phyloP scores from a whole-genome alignment of 92 coral and sea anemone genomes.

The Heliopora coerulea region DNA sequence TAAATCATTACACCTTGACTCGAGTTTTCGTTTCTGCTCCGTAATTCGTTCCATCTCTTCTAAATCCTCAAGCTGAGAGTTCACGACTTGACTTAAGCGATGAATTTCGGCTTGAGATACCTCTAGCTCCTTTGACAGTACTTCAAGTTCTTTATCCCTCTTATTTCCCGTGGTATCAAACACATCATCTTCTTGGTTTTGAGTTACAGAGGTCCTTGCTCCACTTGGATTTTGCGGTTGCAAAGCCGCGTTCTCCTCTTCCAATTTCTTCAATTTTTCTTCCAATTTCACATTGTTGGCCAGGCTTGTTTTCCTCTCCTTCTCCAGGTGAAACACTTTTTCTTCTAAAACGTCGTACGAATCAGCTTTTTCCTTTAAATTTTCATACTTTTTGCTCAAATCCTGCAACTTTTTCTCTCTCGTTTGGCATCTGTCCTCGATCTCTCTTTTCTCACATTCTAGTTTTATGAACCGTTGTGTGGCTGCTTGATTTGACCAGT shows the following conservation, averaged over 20 bases:
- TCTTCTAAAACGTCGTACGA: conserved; percentile 81
- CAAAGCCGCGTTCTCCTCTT: conserved; percentile 45
- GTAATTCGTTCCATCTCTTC: conserved; percentile 34
- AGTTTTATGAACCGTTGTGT: conserved; percentile 59
- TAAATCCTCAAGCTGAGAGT: conserved; percentile 29
- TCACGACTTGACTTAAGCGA: neutral
- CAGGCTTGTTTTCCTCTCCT: conserved; percentile 67
- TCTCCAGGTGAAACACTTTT: conserved; percentile 69
- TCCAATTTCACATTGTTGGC: conserved; percentile 56
- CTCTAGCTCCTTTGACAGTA: conserved; percentile 25
- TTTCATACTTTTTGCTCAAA: conserved; percentile 60
- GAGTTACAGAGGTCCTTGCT: neutral
- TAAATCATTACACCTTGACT: conserved; percentile 35
- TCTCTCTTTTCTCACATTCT: conserved; percentile 63
- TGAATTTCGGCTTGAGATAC: conserved; percentile 29
- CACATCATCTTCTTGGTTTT: neutral
- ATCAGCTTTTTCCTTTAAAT: conserved; percentile 62
- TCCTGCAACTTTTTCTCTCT: conserved; percentile 50
- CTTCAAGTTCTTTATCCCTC: neutral
- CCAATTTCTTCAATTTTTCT: conserved; percentile 52
- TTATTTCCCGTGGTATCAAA: neutral
- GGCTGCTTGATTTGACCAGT: conserved; percentile 67
- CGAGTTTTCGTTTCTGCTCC: conserved; percentile 33
- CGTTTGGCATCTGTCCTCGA: conserved; percentile 66
- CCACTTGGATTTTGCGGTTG: neutral